A percentile compares a stretch with the other conserved stretches of the same genome.
phyloP scores from a whole-genome alignment of 2,888 invertebrate species.

The Amphipoea lucens region DNA sequence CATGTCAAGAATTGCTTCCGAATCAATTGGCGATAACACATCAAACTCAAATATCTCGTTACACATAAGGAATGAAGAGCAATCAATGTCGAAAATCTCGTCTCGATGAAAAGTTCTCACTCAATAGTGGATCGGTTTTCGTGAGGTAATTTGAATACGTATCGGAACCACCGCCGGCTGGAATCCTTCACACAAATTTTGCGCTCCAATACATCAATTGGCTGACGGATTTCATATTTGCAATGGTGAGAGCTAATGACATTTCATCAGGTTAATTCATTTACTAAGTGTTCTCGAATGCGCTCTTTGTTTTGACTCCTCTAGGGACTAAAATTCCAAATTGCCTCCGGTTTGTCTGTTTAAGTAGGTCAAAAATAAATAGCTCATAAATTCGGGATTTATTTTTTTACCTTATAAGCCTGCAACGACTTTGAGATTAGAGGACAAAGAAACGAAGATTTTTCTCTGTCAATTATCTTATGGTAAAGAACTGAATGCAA shows the following conservation, averaged over 20 bases:
- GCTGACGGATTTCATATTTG: slow-evolving; percentile 48
- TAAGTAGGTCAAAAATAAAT: slow-evolving; percentile 69
- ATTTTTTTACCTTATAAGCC: slow-evolving; percentile 63
- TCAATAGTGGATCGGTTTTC: slow-evolving; percentile 57
- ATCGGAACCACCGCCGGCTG: slow-evolving; percentile 56
- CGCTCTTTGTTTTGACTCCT: slow-evolving; percentile 40
- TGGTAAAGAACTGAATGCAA: slow-evolving; percentile 22
- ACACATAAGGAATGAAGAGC: slow-evolving; percentile 27
- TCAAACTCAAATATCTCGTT: slow-evolving; percentile 44
- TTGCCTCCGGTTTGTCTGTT: slow-evolving; percentile 54
- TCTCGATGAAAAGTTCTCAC: slow-evolving; percentile 34
- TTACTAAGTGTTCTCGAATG: slow-evolving; percentile 38
- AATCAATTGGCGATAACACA: slow-evolving; percentile 28
- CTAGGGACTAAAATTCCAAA: slow-evolving; percentile 44
- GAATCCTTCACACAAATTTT: slow-evolving; percentile 49
- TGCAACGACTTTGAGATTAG: slow-evolving; percentile 49
- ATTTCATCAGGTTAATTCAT: slow-evolving; percentile 34
- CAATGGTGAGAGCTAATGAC: slow-evolving; percentile 48
- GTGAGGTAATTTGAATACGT: slow-evolving; percentile 69
- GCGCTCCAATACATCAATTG: slow-evolving; percentile 31
- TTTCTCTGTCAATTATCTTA: not conserved
- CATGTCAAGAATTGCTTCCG: slow-evolving; percentile 19
- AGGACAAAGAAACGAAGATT: slow-evolving; percentile 33
- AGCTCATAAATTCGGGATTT: slow-evolving; percentile 62
- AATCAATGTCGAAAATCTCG: slow-evolving; percentile 52